Evolutionary conservation across 2,888 invertebrate species (phyloP).

Genomic region (Stenoptilia bipunctidactyla): DNA sequence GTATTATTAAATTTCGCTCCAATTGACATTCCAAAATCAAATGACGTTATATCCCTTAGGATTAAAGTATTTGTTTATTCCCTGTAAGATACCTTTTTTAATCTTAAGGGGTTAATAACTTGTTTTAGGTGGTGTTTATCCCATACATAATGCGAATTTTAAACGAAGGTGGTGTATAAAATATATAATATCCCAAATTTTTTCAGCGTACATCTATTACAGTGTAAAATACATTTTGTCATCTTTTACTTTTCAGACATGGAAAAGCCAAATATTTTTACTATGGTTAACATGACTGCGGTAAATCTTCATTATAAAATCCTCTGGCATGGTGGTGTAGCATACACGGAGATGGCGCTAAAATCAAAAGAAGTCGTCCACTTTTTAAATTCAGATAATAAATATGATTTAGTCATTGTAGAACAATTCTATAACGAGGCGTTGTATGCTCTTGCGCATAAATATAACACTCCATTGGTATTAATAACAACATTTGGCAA

Average conservation of each 20-base stretch:
- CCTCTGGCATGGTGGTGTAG: constrained; percentile 43
- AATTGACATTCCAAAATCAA: too few relatives aligned
- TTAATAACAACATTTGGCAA: constrained; percentile 51
- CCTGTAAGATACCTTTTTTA: too few relatives aligned
- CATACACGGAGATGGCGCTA: constrained; percentile 39
- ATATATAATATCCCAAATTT: too few relatives aligned
- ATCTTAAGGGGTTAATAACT: too few relatives aligned
- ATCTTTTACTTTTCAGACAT: neutral
- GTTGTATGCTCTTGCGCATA: constrained; percentile 46
- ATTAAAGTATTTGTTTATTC: too few relatives aligned
- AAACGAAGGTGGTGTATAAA: too few relatives aligned
- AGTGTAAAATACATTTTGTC: too few relatives aligned
- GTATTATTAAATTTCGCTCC: too few relatives aligned
- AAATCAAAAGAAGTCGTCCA: constrained; percentile 37
- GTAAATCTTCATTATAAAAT: constrained; percentile 42
- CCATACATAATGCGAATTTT: too few relatives aligned
- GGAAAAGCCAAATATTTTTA: constrained; percentile 46
- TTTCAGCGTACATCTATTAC: too few relatives aligned
- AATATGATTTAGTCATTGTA: constrained; percentile 56
- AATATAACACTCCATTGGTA: constrained; percentile 49
- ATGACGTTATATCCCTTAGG: too few relatives aligned
- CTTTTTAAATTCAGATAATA: constrained; percentile 36
- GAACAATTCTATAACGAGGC: constrained; percentile 65
- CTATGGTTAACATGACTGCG: constrained; percentile 40
- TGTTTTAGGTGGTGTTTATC: too few relatives aligned